These are phyloP conservation scores for Bursaphelenchus okinawaensis DNA, from an alignment of 2,888 invertebrate species.

Conservation along the genomic window DNA sequence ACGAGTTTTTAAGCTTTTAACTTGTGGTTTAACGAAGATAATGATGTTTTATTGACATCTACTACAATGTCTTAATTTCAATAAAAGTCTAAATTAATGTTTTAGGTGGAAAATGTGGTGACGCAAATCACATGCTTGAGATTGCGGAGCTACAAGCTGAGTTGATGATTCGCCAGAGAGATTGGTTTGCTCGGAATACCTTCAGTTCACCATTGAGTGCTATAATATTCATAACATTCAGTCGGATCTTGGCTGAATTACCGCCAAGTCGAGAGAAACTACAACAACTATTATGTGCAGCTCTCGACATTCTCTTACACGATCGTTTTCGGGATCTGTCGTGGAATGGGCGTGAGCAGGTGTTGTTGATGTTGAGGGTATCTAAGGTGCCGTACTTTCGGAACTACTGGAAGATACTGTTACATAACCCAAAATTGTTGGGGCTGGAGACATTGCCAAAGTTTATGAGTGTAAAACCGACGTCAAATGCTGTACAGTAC, in stretches of 20 bases:
- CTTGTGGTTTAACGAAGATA: not conserved
- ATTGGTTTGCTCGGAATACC: not conserved
- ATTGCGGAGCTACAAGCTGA: not conserved
- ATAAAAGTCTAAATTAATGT: not conserved
- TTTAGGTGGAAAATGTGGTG: not conserved
- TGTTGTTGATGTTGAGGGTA: not conserved
- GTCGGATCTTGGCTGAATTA: not conserved
- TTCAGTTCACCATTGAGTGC: not conserved
- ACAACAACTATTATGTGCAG: not conserved
- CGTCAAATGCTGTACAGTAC: not conserved
- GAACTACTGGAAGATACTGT: not conserved
- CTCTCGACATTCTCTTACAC: not conserved
- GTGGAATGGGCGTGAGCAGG: not conserved
- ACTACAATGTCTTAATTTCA: not conserved
- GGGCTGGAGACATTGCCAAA: not conserved
- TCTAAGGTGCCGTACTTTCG: not conserved
- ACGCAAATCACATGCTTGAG: not conserved
- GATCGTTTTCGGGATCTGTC: not conserved
- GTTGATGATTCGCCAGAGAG: not conserved
- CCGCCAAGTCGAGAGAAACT: not conserved
- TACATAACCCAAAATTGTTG: constrained; percentile 13
- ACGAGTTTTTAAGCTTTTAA: not conserved
- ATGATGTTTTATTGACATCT: not conserved
- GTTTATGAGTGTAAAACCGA: not conserved
- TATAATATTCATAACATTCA: not conserved